Base-by-base conservation (phyloP, 2,797 vertebrate genomes). In the Oryzias dopingdopingensis region DNA sequence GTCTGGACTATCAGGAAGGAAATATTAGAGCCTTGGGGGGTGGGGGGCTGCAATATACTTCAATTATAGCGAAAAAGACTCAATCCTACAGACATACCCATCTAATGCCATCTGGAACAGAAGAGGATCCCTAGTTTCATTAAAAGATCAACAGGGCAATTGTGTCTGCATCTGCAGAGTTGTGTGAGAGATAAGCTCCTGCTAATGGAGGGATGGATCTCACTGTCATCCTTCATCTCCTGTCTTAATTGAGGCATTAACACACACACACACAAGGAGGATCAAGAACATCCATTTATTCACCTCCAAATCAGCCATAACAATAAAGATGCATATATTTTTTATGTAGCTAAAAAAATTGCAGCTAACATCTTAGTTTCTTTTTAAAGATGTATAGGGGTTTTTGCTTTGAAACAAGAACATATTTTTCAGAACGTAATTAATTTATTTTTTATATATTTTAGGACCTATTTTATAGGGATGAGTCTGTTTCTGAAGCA, bases 41-140 rank as follows among this genome's bases (percentile, higher is more conserved):
- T 13, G 10, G 80, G 71, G 71, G 73, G 52, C 7, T 52, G 64
- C 57, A 73, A 72, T 72, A 69, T 74, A 70, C 52, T 61, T 58
- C 67, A 78, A 79, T 70, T 77, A 70, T 68, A 79, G 62, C 58
- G 67, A 72, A 66, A 81, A 42, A 67, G 17, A 75, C 50, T 59
- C 41, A 0, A 52, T 43, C 63, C 26, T 56, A 59, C 54, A 59
- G 74, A 74, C 72, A 57, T 65, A 53, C 48, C 69, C 66, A 67
- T 52, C 80, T 65, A 32, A 23, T 42, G 61, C 79, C 82, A 89
- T 86, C 85, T 90, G 88, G 86, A 80, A 62, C 66, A 64, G 58
- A 61, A 45, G 55, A 77, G 77, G 75, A 81, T 78, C 74, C 68
- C 59, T 58, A 32, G 79, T 71, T 74, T 85, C 85, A 88, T 86